Evolutionary conservation across 1,140 invertebrate genomes (phyloP).

Genomic region (Batillaria attramentaria): DNA sequence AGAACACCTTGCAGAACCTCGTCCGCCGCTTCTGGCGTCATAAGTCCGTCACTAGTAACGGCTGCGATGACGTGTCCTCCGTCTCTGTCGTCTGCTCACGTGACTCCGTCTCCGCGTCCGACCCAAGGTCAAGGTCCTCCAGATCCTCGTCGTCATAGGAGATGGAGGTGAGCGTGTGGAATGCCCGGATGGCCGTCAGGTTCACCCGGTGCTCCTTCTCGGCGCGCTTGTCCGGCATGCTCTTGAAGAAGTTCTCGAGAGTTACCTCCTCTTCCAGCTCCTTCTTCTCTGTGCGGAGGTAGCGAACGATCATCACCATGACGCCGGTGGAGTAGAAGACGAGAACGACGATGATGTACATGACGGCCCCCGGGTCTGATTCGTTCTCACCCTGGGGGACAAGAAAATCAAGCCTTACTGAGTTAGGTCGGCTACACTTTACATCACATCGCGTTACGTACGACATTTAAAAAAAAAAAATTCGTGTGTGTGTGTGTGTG

Average conservation of each 20-base stretch:
- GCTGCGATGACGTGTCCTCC: background rate
- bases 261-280: constrained; percentile 65
- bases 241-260: constrained; percentile 64
- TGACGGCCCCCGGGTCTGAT: constrained; percentile 51
- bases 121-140: constrained; percentile 25
- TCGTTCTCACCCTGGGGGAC: background rate
- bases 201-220: constrained; percentile 62
- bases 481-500: too few relatives aligned
- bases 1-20: constrained; percentile 21
- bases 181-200: constrained; percentile 61
- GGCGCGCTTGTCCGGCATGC: constrained; percentile 60
- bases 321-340: constrained; percentile 68
- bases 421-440: too few relatives aligned
- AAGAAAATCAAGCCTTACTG: too few relatives aligned
- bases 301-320: constrained; percentile 65
- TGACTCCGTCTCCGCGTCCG: constrained; percentile 8
- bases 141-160: constrained; percentile 51
- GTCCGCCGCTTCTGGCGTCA: constrained; percentile 30
- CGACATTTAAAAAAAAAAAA: too few relatives aligned
- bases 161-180: constrained; percentile 64
- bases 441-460: too few relatives aligned
- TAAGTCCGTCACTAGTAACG: constrained; percentile 33
- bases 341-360: constrained; percentile 67
- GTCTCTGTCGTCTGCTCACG: background rate
- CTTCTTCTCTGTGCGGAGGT: constrained; percentile 62